Evolutionary conservation across 2,113 vertebrate genomes (phyloP).

Genomic region (Cyanistes caeruleus): DNA sequence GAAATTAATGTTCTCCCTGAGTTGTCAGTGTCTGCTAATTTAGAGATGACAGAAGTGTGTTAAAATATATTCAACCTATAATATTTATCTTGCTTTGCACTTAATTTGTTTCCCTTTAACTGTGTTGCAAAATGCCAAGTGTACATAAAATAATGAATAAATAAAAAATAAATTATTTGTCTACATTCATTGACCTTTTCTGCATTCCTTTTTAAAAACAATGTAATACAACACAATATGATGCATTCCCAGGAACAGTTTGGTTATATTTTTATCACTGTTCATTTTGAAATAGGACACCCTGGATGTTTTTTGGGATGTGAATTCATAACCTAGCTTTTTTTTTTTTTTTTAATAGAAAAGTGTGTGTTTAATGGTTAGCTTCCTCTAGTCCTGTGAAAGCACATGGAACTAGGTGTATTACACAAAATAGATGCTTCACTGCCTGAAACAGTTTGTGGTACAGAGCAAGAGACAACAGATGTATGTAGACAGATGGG

Average conservation of each 20-base stretch:
- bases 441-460: not conserved
- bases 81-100: conserved; percentile 20
- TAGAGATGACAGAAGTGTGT: not conserved
- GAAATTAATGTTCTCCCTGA: not conserved
- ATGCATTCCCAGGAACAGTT: not conserved
- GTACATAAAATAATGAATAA: conserved; percentile 43
- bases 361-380: not conserved
- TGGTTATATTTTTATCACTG: not conserved
- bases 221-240: not conserved
- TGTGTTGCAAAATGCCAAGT: conserved; percentile 24
- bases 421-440: not conserved
- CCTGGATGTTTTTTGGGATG: not conserved
- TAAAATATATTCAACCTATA: conserved; percentile 8
- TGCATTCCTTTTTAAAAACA: not conserved
- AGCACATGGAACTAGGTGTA: not conserved
- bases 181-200: conserved; percentile 31
- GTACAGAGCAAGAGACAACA: not conserved
- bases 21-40: conserved; percentile 1
- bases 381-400: not conserved
- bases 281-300: conserved; percentile 3
- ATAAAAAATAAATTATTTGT: conserved; percentile 47
- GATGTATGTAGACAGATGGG: not conserved
- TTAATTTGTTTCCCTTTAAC: conserved; percentile 38
- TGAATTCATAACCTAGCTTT: not conserved
- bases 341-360: not conserved